These are phyloP conservation scores for Antedon mediterranea DNA, from an alignment of 53 echinoderm and acorn worm genomes.

Conservation along the genomic window DNA sequence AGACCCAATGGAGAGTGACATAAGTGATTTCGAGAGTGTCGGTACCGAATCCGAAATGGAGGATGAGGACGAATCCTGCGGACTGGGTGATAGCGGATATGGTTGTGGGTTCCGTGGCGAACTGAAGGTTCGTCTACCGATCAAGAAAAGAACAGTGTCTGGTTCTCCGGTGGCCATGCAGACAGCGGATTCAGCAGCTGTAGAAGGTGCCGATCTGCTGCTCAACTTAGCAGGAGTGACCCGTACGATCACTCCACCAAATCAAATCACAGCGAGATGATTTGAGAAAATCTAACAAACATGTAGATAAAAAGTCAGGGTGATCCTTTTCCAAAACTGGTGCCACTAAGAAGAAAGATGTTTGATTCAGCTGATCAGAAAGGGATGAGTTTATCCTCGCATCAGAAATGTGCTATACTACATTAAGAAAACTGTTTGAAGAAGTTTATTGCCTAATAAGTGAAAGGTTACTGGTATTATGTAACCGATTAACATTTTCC, in stretches of 20 bases:
- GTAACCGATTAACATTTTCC: too few relatives aligned
- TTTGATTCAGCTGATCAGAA: too few relatives aligned
- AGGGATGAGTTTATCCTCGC: neutral
- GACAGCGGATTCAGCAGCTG: slow-evolving; percentile 23
- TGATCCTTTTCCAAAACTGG: neutral
- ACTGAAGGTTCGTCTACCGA: slow-evolving; percentile 38
- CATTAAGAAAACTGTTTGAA: neutral
- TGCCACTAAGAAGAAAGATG: neutral
- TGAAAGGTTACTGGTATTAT: too few relatives aligned
- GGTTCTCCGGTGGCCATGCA: slow-evolving; percentile 9
- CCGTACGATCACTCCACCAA: slow-evolving; percentile 23
- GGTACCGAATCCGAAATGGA: slow-evolving; percentile 84
- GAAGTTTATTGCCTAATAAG: neutral
- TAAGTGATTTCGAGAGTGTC: slow-evolving; percentile 68
- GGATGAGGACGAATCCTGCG: slow-evolving; percentile 50
- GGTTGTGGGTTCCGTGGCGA: slow-evolving; percentile 9
- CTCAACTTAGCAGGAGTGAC: slow-evolving; percentile 61
- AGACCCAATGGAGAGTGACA: slow-evolving; percentile 79
- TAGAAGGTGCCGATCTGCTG: slow-evolving; percentile 58
- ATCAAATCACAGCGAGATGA: slow-evolving; percentile 15
- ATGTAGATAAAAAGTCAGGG: neutral
- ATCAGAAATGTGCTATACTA: neutral
- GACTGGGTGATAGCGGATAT: neutral
- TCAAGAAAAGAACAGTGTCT: slow-evolving; percentile 68
- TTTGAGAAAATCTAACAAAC: neutral